phyloP scores from a whole-genome alignment of 2,113 vertebrate species.

The Misgurnus mizolepis region DNA sequence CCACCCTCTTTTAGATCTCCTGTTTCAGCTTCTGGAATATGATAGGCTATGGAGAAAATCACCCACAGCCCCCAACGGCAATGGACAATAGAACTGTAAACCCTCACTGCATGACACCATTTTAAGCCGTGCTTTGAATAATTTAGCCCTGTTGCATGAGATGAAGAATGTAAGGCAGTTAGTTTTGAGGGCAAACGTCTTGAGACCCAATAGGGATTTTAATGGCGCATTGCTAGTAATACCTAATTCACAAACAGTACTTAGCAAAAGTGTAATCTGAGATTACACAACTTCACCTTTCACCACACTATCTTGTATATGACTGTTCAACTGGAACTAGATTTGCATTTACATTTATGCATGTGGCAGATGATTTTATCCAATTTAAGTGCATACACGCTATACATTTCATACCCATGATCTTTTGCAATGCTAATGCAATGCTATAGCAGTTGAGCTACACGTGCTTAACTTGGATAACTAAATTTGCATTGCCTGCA shows the following conservation, averaged over 20 bases:
- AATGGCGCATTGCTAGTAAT: not conserved
- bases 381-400: too few relatives aligned
- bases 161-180: not conserved
- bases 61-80: not conserved
- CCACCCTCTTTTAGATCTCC: constrained; percentile 31
- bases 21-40: constrained; percentile 51
- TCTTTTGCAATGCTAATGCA: too few relatives aligned
- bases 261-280: not conserved
- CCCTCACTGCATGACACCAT: not conserved
- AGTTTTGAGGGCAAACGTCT: not conserved
- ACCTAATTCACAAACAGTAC: not conserved
- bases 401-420: too few relatives aligned
- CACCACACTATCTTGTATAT: too few relatives aligned
- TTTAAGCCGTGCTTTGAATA: constrained; percentile 33
- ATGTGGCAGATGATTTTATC: too few relatives aligned
- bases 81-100: constrained; percentile 12
- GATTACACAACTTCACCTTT: not conserved
- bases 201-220: not conserved
- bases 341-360: not conserved
- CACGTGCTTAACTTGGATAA: too few relatives aligned
- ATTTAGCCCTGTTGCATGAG: constrained; percentile 39
- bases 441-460: too few relatives aligned
- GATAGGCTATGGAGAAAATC: constrained; percentile 24
- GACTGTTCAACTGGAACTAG: not conserved
- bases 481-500: too few relatives aligned